Conservation (phyloP, 2,888 invertebrate genomes). For the Melinopterus prodromus region DNA sequence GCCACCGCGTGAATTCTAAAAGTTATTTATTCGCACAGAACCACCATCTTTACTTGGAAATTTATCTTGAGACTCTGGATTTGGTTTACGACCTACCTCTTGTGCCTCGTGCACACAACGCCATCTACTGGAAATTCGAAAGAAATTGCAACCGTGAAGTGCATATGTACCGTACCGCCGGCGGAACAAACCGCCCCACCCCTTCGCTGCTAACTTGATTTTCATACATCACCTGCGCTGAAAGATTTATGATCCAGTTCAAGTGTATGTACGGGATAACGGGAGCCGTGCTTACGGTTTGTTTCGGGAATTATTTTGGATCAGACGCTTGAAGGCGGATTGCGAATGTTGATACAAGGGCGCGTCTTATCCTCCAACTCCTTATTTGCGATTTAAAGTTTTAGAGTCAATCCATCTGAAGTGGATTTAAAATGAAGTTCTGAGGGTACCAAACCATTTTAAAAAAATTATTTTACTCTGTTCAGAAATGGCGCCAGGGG, state of each 20-base stretch:
- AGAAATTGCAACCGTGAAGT: constrained; percentile 41
- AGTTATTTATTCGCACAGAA: constrained; percentile 46
- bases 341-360: no score
- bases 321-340: no score
- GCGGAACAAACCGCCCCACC: constrained; percentile 5
- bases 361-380: no score
- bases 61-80: constrained; percentile 43
- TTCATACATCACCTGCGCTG: constrained; percentile 19
- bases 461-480: no score
- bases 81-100: constrained; percentile 43
- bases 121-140: constrained; percentile 40
- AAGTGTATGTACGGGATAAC: constrained; percentile 15
- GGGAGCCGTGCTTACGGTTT: neutral
- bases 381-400: no score
- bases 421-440: no score
- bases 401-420: no score
- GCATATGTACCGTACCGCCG: constrained; percentile 26
- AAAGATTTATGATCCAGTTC: neutral
- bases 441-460: no score
- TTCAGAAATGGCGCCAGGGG: no score
- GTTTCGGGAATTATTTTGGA: neutral
- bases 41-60: constrained; percentile 36
- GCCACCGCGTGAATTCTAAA: constrained; percentile 45
- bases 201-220: constrained; percentile 18
- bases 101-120: constrained; percentile 5